Conservation (phyloP, 2,113 vertebrate species). For the Phyllostomus hastatus region DNA sequence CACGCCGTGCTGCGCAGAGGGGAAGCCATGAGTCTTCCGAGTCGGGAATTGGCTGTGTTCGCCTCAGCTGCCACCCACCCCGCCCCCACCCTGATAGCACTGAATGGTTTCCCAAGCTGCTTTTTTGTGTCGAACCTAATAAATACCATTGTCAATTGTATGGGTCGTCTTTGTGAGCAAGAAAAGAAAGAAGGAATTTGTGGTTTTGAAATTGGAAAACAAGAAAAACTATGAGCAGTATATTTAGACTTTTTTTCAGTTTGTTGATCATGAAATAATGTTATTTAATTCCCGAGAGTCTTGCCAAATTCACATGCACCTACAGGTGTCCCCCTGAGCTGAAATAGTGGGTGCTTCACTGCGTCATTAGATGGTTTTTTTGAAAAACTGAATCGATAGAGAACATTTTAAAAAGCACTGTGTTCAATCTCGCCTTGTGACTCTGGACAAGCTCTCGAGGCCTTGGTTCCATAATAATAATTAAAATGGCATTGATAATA, state of each 20-base stretch:
- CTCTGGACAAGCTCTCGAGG: not conserved
- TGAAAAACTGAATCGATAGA: not conserved
- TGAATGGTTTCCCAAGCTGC: not conserved
- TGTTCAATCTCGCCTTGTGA: not conserved
- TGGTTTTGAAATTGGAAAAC: not conserved
- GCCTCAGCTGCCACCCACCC: not conserved
- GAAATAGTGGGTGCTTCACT: not conserved
- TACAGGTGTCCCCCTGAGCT: not conserved
- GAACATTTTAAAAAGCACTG: not conserved
- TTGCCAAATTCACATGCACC: not conserved
- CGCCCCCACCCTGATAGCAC: not conserved
- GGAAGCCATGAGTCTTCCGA: not conserved
- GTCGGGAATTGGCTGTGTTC: not conserved
- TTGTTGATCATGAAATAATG: not conserved
- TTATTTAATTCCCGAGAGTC: not conserved
- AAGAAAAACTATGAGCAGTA: not conserved
- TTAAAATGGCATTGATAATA: not conserved
- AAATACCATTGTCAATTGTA: not conserved
- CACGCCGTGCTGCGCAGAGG: not conserved
- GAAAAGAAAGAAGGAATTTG: not conserved
- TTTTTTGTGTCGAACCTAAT: conserved; percentile 13
- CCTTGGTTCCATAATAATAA: not conserved
- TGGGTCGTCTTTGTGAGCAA: not conserved
- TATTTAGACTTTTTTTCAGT: not conserved
- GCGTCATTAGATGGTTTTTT: not conserved